Evolutionary conservation across 2,113 vertebrate genomes (phyloP), one percentile per base, ranked within the genome.

Genomic region (Eublepharis macularius): DNA sequence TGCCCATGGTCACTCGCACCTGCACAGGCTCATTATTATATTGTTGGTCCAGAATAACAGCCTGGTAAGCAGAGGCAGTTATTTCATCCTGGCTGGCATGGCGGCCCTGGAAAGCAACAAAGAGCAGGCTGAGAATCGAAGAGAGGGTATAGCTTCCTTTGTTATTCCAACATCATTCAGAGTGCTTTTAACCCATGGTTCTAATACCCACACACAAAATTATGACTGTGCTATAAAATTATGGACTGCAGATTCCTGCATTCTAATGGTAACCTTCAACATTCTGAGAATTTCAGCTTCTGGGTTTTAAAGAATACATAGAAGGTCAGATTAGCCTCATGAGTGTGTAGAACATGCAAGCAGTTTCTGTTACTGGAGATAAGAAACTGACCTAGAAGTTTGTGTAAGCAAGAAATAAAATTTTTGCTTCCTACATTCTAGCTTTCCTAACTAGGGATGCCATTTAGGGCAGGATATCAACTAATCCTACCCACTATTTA

Each of bases 1-100:
- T 98, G 91, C 98, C 98, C 98, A 98, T 98, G 1, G 97, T 92
- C 84, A 98, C 97, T 0, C 96, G 97, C 82, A 98, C 94, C 94
- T 98, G 98, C 63, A 98, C 97, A 0, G 95, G 96, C 73, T 98
- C 96, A 0, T 96, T 96, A 29, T 97, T 95, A 92, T 97, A 98
- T 85, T 97, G 90, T 93, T 97, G 97, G 89, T 98, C 98, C 93
- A 98, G 87, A 72, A 85, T 86, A 2, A 98, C 96, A 0, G 97
- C 93, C 41, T 97, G 98, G 88, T 96, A 98, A 66, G 97, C 97
- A 0, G 96, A 98, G 54, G 98, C 97, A 0, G 98, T 80, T n/a
- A 98, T 93, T 86, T 98, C 98, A 0, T 96, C 96, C 0, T 93
- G 65, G 77, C 82, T 97, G 85, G 98, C 97, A 17, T 97, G 96